These are phyloP conservation scores for Aphelenchoides fujianensis DNA, from an alignment of 1,140 invertebrate species.

Conservation along the genomic window DNA sequence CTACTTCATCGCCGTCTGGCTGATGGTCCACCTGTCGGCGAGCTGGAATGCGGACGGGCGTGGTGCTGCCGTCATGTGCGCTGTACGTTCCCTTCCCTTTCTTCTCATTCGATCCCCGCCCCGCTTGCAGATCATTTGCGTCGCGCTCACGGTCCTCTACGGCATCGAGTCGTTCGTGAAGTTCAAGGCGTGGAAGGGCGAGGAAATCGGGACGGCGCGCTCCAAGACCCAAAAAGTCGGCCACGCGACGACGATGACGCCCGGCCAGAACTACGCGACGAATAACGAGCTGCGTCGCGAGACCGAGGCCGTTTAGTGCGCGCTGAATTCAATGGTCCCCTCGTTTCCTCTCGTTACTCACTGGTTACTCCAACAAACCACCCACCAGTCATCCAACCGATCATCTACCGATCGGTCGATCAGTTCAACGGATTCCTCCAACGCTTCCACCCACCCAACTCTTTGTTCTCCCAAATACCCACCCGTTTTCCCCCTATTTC, in stretches of 20 bases:
- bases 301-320: conserved; percentile 15
- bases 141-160: conserved; percentile 56
- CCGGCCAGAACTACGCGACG: conserved; percentile 17
- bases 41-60: conserved; percentile 59
- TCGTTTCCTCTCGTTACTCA: neutral
- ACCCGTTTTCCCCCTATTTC: neutral
- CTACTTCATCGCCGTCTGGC: conserved; percentile 59
- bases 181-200: conserved; percentile 56
- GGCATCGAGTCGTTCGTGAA: conserved; percentile 59
- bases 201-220: conserved; percentile 38
- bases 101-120: neutral
- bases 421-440: no score
- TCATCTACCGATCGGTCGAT: no score
- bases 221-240: conserved; percentile 25
- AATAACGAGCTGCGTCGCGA: conserved; percentile 31
- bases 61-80: conserved; percentile 60
- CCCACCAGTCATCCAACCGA: no score
- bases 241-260: neutral
- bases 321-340: neutral
- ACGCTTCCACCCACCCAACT: no score
- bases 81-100: conserved; percentile 36
- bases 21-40: conserved; percentile 61
- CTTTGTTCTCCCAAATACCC: no score
- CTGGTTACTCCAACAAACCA: neutral
- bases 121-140: conserved; percentile 53